These are phyloP conservation scores for Spea multiplicata DNA, from an alignment of 2,113 vertebrate genomes.

Conservation along the genomic window DNA sequence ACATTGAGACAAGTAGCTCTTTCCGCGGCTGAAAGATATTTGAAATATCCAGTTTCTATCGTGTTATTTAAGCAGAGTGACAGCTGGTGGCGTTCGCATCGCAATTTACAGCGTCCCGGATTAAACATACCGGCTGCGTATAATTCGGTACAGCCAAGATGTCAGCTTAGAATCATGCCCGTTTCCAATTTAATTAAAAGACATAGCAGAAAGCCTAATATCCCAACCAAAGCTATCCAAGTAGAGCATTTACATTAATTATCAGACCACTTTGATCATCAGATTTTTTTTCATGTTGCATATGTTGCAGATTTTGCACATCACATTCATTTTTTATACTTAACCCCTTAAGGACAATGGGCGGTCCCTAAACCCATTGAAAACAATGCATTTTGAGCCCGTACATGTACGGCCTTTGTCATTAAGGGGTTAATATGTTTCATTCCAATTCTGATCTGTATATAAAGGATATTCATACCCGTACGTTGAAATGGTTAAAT, in stretches of 20 bases:
- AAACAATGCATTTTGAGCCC: too few relatives aligned
- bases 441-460: too few relatives aligned
- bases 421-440: too few relatives aligned
- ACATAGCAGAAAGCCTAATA: slow-evolving; percentile 11
- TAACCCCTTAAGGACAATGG: too few relatives aligned
- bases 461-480: too few relatives aligned
- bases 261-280: slow-evolving; percentile 4
- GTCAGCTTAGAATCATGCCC: background rate
- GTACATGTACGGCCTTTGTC: too few relatives aligned
- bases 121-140: slow-evolving; percentile 23
- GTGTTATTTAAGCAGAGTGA: background rate
- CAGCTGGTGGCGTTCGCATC: slow-evolving; percentile 20
- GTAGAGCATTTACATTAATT: background rate
- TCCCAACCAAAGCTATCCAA: background rate
- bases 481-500: too few relatives aligned
- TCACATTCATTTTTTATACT: too few relatives aligned
- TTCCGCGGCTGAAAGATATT: background rate
- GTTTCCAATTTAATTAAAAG: slow-evolving; percentile 12
- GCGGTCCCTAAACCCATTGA: too few relatives aligned
- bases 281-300: background rate
- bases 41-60: background rate
- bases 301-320: too few relatives aligned
- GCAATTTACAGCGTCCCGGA: slow-evolving; percentile 33
- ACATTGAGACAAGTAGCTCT: too few relatives aligned
- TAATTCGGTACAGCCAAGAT: background rate